Evolutionary conservation across 2,888 invertebrate species (phyloP), one percentile per base, ranked within the genome.

Genomic region (Priocnemis perturbator): DNA sequence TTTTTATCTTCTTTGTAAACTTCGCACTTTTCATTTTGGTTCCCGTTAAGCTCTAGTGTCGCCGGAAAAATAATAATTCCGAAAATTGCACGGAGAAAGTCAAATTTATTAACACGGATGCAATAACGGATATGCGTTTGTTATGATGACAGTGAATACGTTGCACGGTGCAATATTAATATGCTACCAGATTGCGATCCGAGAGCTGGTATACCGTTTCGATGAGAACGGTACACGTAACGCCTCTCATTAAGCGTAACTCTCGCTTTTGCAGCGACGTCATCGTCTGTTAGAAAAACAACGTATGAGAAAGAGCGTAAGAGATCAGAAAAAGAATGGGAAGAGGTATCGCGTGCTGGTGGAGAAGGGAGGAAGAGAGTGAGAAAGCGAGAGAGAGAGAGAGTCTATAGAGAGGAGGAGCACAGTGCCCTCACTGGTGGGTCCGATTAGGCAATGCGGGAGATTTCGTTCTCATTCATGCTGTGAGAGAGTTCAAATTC

Each of bases 401-500:
- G 59, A 59, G 21, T 59, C 37, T 20, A 47, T 47, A 26, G 3
- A 3, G 26, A 26, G 26, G 7, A 3, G 3, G 26, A 4, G 21
- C 30, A 1, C 19, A 17, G 44, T 60, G n/a, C 21, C 14, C 26
- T 23, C 56, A 19, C 56, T 11, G 26, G n/a, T n/a, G 30, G 30
- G 26, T 26, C 23, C 63, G 48, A 64, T 79, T 79, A 69, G 67
- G 72, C 69, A 79, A 79, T 64, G 21, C 64, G 37, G 60, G 69
- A 69, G 71, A 78, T 79, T 76, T 79, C 79, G 76, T 69, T 69
- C 69, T 69, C 66, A 74, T 77, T 79, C 71, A 66, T 17, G 47
- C 63, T 19, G 58, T 44, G 44, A 20, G 58, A 19, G 71, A 67
- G 56, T 62, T 64, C 55, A 53, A 70, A 67, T 71, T 60, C 66